Evolutionary conservation across 1,140 invertebrate species (phyloP), one percentile per base, ranked within the genome.

Genomic region (Anadara kagoshimensis): DNA sequence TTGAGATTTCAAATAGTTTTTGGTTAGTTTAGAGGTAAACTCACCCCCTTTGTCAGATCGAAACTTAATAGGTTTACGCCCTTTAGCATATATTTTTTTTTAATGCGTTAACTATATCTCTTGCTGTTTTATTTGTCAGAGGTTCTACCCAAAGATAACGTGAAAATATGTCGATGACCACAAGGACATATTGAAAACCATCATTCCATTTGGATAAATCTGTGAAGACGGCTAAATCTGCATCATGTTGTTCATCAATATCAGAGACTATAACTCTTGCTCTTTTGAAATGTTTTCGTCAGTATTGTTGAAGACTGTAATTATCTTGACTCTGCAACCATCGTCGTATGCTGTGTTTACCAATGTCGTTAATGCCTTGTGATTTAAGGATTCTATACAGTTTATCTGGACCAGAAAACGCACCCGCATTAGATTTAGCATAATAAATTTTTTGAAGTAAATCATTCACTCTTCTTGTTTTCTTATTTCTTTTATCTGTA

Each of bases 131-230:
- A 57, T 70, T 62, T 67, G 61, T 69, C 16, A 78, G 36, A 43
- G 69, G 73, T 65, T 72, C 22, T 7, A 78, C 58, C 69, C 69
- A 69, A 14, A 78, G 56, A 70, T 68, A 63, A 49, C 54, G 57
- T 29, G 66, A 70, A 44, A 78, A 71, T 14, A 76, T 66, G 53
- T 79, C 73, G 2, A 79, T 73, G 26, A 63, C 73, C n/a, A 70
- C 56, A 2, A 76, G 36, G 11, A 73, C 45, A 66, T 29, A 78
- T 22, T 62, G 49, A 14, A 69, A 53, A 36, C 69, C 51, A 54
- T 62, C 47, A 68, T 79, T 76, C 18, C 64, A n/a, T 53, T 62
- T 69, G 12, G 73, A 54, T 8, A 73, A 36, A 29, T 64, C 57
- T 20, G 49, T 29, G 22, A 79, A 44, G 18, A 72, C 63, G 14